Percentiles rank a stretch among this genome's conserved stretches.
Conservation (phyloP, 2,888 invertebrate genomes). For the Eupithecia dodoneata region DNA sequence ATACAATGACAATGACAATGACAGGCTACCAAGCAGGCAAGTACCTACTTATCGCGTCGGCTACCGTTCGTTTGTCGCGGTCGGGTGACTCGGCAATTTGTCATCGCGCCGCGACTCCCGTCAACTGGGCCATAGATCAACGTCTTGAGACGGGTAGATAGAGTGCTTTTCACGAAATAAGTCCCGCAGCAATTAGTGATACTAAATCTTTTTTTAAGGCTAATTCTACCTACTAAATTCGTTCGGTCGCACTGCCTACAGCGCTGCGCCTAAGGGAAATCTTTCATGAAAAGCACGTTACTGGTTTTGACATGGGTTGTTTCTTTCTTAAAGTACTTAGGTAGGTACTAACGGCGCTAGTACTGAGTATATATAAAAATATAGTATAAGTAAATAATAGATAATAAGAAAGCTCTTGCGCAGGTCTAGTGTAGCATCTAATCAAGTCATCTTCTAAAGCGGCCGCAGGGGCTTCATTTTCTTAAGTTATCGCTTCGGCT, state of each 20-base stretch:
- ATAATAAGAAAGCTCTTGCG: too few species aligned
- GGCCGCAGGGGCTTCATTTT: background rate
- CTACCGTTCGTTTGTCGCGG: conserved; percentile 1
- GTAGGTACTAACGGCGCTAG: background rate
- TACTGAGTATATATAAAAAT: background rate
- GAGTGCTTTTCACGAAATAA: too few species aligned
- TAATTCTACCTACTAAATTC: too few species aligned
- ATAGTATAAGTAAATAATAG: too few species aligned
- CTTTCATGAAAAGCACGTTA: too few species aligned
- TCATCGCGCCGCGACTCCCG: background rate
- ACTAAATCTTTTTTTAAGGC: too few species aligned
- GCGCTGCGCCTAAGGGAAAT: too few species aligned
- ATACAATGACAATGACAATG: background rate
- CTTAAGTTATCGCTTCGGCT: background rate
- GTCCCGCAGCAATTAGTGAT: too few species aligned
- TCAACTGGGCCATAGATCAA: conserved; percentile 9
- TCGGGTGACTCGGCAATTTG: conserved; percentile 14
- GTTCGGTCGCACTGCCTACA: too few species aligned
- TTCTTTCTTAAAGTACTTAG: background rate
- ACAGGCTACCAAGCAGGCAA: background rate
- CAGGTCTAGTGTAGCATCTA: too few species aligned
- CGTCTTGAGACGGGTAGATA: background rate
- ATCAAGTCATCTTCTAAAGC: too few species aligned
- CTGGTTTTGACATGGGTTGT: background rate
- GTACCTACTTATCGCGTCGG: background rate